These are phyloP conservation scores for Oophaga pumilio DNA, from an alignment of 2,113 vertebrate genomes.

Conservation along the genomic window DNA sequence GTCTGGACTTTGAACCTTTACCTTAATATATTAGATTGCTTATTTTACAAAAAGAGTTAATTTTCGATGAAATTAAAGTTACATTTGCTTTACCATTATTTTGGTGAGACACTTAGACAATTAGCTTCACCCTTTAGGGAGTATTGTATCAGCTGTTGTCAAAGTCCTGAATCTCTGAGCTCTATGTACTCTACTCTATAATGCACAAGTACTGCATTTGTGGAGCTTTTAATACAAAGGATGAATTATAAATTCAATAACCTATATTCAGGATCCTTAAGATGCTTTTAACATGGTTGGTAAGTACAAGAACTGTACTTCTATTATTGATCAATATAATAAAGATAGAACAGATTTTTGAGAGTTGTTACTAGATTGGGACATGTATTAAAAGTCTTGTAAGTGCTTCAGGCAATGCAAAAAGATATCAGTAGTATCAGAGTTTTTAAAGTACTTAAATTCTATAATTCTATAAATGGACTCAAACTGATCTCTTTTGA, in stretches of 20 bases:
- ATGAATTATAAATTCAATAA: conserved; percentile 21
- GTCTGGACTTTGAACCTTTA: neutral
- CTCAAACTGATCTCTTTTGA: too few species aligned
- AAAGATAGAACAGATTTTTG: neutral
- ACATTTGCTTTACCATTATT: neutral
- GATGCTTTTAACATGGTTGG: neutral
- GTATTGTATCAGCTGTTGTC: neutral
- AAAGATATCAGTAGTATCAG: neutral
- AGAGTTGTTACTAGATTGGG: neutral
- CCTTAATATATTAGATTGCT: neutral
- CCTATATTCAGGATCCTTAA: neutral
- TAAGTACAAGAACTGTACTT: conserved; percentile 3
- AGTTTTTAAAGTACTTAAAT: too few species aligned
- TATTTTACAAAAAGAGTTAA: neutral
- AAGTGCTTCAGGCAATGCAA: neutral
- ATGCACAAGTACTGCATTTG: neutral
- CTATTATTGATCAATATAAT: neutral
- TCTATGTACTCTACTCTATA: neutral
- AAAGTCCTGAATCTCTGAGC: neutral
- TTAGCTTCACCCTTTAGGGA: neutral
- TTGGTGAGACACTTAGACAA: neutral
- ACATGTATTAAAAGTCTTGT: neutral
- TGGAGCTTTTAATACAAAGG: neutral
- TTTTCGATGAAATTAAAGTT: neutral
- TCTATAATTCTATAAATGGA: too few species aligned